Evolutionary conservation across 2,113 vertebrate species (phyloP).

Genomic region (Datnioides undecimradiatus): DNA sequence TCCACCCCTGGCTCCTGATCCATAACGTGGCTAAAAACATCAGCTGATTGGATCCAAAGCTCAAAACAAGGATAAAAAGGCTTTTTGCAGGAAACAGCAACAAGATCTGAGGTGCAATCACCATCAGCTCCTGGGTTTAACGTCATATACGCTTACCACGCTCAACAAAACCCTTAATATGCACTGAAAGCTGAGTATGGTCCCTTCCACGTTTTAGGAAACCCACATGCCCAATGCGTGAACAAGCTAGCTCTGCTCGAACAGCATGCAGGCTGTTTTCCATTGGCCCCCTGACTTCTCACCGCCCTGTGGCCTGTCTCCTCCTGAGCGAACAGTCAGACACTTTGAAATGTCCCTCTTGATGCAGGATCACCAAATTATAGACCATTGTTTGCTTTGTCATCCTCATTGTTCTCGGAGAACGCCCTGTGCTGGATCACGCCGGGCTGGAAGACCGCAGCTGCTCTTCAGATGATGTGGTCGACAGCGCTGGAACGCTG

Average conservation of each 20-base stretch:
- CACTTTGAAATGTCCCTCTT: conserved; percentile 31
- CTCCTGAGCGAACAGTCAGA: conserved; percentile 5
- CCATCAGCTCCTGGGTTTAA: neutral
- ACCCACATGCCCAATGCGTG: neutral
- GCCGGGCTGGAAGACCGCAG: conserved; percentile 8
- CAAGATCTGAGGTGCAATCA: neutral
- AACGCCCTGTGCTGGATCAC: conserved; percentile 12
- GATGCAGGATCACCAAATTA: conserved; percentile 16
- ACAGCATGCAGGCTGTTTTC: conserved; percentile 9
- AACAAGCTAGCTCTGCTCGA: neutral
- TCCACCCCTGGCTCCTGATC: no score
- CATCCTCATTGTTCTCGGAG: conserved; percentile 23
- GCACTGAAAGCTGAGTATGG: neutral
- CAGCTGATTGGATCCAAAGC: neutral
- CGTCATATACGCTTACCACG: neutral
- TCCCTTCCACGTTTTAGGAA: neutral
- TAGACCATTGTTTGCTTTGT: conserved; percentile 33
- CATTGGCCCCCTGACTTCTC: conserved; percentile 7
- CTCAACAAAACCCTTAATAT: neutral
- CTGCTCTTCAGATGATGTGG: neutral
- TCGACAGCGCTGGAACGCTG: conserved; percentile 28
- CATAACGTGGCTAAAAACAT: no score
- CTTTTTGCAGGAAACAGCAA: neutral
- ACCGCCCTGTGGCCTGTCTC: neutral
- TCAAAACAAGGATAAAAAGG: neutral